Evolutionary conservation across 2,888 invertebrate species (phyloP).

Genomic region (Apamea sordens): DNA sequence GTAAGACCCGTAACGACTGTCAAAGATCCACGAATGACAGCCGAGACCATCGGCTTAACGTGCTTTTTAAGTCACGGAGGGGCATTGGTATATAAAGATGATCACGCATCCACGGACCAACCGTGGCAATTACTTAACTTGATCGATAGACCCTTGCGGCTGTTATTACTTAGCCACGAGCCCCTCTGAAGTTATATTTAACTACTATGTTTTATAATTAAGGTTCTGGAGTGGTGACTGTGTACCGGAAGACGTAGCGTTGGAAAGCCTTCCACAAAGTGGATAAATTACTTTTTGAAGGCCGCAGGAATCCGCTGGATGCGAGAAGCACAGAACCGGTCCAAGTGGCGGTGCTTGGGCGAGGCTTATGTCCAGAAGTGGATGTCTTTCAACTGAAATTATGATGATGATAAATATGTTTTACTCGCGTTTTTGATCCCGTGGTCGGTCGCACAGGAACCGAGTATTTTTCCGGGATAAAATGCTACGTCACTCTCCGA

Average conservation of each 20-base stretch:
- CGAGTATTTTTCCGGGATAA: not conserved
- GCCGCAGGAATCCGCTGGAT: not conserved
- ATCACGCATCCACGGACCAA: too few species aligned
- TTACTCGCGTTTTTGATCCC: not conserved
- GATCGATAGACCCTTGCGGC: too few species aligned
- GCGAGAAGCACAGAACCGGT: not conserved
- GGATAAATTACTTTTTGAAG: not conserved
- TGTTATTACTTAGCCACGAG: too few species aligned
- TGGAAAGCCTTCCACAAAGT: not conserved
- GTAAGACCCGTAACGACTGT: too few species aligned
- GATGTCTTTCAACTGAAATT: not conserved
- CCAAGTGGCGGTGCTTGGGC: not conserved
- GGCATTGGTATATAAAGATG: too few species aligned
- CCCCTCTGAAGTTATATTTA: constrained; percentile 2
- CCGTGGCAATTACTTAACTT: too few species aligned
- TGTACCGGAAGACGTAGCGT: not conserved
- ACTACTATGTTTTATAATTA: not conserved
- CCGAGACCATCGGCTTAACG: too few species aligned
- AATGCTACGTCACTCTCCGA: not conserved
- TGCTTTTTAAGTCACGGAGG: too few species aligned
- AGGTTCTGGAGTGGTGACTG: not conserved
- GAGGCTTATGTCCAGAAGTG: not conserved
- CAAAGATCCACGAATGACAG: too few species aligned
- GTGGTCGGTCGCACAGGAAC: too few species aligned
- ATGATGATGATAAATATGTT: not conserved